Percentiles rank a stretch among this genome's conserved stretches.
Conservation (phyloP, 2,113 vertebrate genomes). For the Chaetodon auriga region DNA sequence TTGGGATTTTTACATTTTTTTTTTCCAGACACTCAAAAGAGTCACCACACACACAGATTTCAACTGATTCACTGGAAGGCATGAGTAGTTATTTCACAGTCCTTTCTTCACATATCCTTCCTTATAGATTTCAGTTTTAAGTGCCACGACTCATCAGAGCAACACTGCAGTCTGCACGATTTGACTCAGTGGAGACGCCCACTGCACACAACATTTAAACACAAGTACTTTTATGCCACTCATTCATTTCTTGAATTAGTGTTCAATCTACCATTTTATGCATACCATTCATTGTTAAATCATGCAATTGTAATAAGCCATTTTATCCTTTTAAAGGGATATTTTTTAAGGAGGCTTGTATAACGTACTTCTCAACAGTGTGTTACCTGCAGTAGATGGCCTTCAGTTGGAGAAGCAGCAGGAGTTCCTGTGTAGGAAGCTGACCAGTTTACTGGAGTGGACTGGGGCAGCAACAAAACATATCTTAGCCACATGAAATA, state of each 20-base stretch:
- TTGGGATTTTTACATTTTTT: background rate
- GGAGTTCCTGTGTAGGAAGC: too few relatives aligned
- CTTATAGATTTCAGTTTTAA: conserved; percentile 4
- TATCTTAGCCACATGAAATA: too few relatives aligned
- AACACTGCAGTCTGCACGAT: background rate
- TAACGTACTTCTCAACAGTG: too few relatives aligned
- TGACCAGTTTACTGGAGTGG: too few relatives aligned
- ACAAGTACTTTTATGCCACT: background rate
- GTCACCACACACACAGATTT: background rate
- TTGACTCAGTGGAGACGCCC: background rate
- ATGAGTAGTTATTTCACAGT: background rate
- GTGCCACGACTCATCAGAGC: background rate
- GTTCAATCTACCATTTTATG: conserved; percentile 9
- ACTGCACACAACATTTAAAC: background rate
- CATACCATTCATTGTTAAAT: background rate
- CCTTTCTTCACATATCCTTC: background rate
- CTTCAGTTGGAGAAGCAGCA: too few relatives aligned
- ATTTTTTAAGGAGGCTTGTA: too few relatives aligned
- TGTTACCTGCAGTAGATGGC: too few relatives aligned
- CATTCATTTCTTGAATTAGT: conserved; percentile 6
- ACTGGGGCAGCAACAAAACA: too few relatives aligned
- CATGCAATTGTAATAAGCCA: background rate
- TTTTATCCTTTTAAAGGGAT: background rate
- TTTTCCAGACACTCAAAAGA: background rate
- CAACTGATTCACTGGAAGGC: background rate